phyloP scores from a whole-genome alignment of 2,888 invertebrate genomes.

The Heliconius ismenius region DNA sequence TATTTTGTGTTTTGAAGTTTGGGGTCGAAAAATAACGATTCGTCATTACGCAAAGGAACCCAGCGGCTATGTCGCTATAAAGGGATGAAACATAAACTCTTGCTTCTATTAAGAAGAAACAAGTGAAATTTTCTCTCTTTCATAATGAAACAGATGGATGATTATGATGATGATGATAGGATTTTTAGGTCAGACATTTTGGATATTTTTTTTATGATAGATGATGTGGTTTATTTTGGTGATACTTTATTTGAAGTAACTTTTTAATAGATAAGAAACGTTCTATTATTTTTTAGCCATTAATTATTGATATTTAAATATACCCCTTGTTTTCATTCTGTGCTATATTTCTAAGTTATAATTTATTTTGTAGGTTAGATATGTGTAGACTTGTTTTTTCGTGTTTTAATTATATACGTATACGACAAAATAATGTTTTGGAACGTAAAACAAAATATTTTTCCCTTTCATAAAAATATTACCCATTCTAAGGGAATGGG shows the following conservation, averaged over 20 bases:
- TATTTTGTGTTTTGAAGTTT: constrained; percentile 27
- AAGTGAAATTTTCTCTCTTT: constrained; percentile 25
- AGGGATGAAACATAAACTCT: constrained; percentile 19
- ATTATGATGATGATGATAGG: too few species aligned
- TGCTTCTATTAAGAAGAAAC: constrained; percentile 16
- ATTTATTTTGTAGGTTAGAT: not conserved
- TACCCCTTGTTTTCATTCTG: not conserved
- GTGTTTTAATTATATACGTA: too few species aligned
- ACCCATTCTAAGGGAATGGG: not conserved
- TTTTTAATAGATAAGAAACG: too few species aligned
- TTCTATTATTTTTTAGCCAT: too few species aligned
- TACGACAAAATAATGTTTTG: not conserved
- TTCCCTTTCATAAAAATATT: not conserved
- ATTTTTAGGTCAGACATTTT: constrained; percentile 6
- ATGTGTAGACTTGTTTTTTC: not conserved
- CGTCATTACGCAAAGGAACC: constrained; percentile 27
- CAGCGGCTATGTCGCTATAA: constrained; percentile 15
- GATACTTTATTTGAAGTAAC: too few species aligned
- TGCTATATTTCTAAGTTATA: not conserved
- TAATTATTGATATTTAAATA: too few species aligned
- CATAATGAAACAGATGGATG: constrained; percentile 28
- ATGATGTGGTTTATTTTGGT: not conserved
- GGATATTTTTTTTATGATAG: not conserved
- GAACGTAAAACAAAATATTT: not conserved
- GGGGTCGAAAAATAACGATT: constrained; percentile 27